These are phyloP conservation scores for Acanthococcus lagerstroemiae DNA, from an alignment of 2,888 invertebrate genomes.

Conservation along the genomic window DNA sequence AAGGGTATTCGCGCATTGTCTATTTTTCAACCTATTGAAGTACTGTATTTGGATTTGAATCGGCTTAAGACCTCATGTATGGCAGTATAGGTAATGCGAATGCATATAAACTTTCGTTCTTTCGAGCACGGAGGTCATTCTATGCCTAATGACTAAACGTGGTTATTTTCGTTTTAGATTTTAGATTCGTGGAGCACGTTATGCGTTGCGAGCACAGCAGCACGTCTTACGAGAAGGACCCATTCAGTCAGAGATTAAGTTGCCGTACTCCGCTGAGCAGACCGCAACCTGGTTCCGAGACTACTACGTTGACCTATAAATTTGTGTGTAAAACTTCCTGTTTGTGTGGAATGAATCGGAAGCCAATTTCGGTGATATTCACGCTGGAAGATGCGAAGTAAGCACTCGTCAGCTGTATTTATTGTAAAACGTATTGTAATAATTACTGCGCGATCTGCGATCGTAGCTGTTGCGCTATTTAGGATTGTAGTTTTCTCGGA, in stretches of 20 bases:
- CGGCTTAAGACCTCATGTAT: too few species aligned
- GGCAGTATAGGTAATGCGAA: too few species aligned
- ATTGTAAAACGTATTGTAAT: not conserved
- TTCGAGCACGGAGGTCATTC: too few species aligned
- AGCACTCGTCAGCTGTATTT: conserved; percentile 41
- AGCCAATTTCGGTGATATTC: conserved; percentile 59
- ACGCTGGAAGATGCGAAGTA: conserved; percentile 53
- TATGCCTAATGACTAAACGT: too few species aligned
- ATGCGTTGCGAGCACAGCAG: conserved; percentile 32
- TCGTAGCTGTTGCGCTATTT: too few species aligned
- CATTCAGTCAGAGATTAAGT: conserved; percentile 25
- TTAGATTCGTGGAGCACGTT: conserved; percentile 30
- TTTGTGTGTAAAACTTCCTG: conserved; percentile 73
- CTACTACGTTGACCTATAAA: conserved; percentile 44
- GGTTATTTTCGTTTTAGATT: conserved; percentile 11
- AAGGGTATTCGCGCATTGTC: too few species aligned
- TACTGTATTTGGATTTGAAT: too few species aligned
- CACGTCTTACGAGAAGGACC: conserved; percentile 30
- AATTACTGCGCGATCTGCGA: too few species aligned
- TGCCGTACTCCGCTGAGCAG: conserved; percentile 26
- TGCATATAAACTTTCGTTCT: too few species aligned
- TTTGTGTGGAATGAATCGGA: conserved; percentile 62
- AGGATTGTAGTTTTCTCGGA: too few species aligned
- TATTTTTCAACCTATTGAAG: too few species aligned
- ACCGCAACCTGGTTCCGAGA: conserved; percentile 31